A percentile compares a stretch with the other conserved stretches of the same genome.
Evolutionary conservation across 2,797 vertebrate species (phyloP).

Genomic region (Anableps anableps): DNA sequence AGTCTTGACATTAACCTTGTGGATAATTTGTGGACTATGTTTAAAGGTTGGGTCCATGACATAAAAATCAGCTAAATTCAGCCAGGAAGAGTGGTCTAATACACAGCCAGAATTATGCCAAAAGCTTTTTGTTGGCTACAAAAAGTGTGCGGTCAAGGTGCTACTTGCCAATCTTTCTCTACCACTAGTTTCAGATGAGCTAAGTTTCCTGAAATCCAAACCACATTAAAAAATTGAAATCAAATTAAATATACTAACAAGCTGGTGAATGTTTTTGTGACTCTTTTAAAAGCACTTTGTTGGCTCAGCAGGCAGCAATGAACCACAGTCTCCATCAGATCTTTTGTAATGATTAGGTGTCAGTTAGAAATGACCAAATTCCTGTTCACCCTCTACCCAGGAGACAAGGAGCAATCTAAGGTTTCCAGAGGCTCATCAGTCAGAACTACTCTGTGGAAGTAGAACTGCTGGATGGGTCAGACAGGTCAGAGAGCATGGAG

Average conservation of each 20-base stretch:
- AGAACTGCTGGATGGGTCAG: constrained; percentile 69
- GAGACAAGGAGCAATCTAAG: constrained; percentile 32
- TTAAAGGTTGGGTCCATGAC: neutral
- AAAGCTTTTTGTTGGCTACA: neutral
- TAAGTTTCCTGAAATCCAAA: neutral
- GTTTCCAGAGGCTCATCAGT: constrained; percentile 64
- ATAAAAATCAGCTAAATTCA: neutral
- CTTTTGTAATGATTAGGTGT: constrained; percentile 46
- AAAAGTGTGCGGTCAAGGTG: neutral
- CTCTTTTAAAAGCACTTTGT: neutral
- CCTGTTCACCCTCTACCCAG: constrained; percentile 38
- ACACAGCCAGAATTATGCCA: neutral
- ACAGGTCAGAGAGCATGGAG: constrained; percentile 64
- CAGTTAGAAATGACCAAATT: constrained; percentile 37
- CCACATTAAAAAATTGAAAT: neutral
- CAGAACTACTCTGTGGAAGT: constrained; percentile 56
- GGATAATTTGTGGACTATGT: neutral
- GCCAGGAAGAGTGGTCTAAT: neutral
- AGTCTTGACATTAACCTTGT: neutral
- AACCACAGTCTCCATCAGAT: constrained; percentile 9
- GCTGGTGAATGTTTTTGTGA: neutral
- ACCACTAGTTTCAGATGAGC: neutral
- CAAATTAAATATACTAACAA: neutral
- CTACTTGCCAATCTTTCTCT: neutral
- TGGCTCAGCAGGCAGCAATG: constrained; percentile 11